These are phyloP conservation scores for Drosophila ambigua DNA, from an alignment of 1,140 invertebrate genomes.

Conservation along the genomic window DNA sequence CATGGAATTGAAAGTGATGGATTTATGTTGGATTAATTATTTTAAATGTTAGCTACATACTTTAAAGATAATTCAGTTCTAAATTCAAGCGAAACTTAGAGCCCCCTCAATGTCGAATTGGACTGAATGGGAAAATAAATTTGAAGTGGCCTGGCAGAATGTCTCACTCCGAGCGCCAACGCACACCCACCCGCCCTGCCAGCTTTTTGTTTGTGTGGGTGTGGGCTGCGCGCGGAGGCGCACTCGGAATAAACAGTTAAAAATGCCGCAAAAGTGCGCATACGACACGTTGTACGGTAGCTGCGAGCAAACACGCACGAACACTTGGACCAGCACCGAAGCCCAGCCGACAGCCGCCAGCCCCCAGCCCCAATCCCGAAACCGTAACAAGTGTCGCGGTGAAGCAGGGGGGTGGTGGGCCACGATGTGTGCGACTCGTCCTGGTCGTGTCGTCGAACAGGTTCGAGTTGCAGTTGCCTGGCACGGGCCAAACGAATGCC, in stretches of 20 bases:
- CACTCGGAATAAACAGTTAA: slow-evolving; percentile 63
- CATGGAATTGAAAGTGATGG: too few relatives aligned
- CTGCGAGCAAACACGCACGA: slow-evolving; percentile 51
- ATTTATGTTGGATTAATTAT: too few relatives aligned
- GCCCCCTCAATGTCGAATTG: too few relatives aligned
- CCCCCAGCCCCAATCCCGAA: slow-evolving; percentile 11
- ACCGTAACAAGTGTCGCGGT: slow-evolving; percentile 75
- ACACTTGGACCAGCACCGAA: slow-evolving; percentile 25
- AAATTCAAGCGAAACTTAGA: too few relatives aligned
- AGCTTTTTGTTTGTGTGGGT: slow-evolving; percentile 8
- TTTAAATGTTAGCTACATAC: too few relatives aligned
- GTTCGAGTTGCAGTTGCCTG: slow-evolving; percentile 46
- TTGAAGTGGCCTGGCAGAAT: too few relatives aligned
- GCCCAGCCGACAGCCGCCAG: background rate
- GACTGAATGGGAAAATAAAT: too few relatives aligned
- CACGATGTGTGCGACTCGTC: background rate
- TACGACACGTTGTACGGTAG: slow-evolving; percentile 71
- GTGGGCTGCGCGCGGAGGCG: background rate
- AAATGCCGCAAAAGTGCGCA: slow-evolving; percentile 75
- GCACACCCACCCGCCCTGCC: background rate
- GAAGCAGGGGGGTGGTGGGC: slow-evolving; percentile 48
- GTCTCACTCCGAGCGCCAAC: slow-evolving; percentile 11
- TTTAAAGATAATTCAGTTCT: too few relatives aligned
- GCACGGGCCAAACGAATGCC: slow-evolving; percentile 23
- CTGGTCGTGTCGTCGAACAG: slow-evolving; percentile 48